Percentiles rank a stretch among this genome's conserved stretches.
These are phyloP conservation scores for Shargacucullia verbasci DNA, from an alignment of 2,888 invertebrate species.

Conservation along the genomic window DNA sequence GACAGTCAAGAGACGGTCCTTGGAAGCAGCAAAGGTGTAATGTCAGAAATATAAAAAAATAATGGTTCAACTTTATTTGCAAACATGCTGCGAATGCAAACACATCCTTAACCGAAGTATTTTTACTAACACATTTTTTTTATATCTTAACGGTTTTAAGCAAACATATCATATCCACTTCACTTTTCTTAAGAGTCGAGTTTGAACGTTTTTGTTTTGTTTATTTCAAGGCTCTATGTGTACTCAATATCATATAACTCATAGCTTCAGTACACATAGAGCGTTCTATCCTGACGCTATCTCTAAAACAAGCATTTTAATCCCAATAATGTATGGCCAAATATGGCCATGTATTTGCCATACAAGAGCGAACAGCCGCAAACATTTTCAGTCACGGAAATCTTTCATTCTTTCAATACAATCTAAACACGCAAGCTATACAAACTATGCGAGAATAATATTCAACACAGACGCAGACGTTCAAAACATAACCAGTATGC, in stretches of 20 bases:
- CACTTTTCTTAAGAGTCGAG: too few relatives aligned
- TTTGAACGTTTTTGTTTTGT: too few relatives aligned
- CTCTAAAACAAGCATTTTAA: too few relatives aligned
- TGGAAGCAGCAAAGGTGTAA: not conserved
- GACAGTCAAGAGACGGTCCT: not conserved
- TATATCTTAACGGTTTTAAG: constrained; percentile 18
- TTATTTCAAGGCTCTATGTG: too few relatives aligned
- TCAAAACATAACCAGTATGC: constrained; percentile 2
- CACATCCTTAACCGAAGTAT: constrained; percentile 12
- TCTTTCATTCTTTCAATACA: constrained; percentile 1
- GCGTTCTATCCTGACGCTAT: too few relatives aligned
- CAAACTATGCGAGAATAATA: constrained; percentile 15
- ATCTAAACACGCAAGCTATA: constrained; percentile 23
- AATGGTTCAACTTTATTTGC: too few relatives aligned
- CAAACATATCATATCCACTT: constrained; percentile 30
- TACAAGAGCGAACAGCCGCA: too few relatives aligned
- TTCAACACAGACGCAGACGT: constrained; percentile 11
- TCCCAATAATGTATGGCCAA: too few relatives aligned
- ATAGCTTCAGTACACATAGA: too few relatives aligned
- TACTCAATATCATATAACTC: too few relatives aligned
- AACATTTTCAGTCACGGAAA: constrained; percentile 8
- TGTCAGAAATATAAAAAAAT: not conserved
- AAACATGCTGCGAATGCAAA: constrained; percentile 10
- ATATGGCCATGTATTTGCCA: too few relatives aligned
- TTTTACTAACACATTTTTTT: constrained; percentile 13